These are phyloP conservation scores for Castor canadensis DNA, from an alignment of 2,113 vertebrate species.

Conservation along the genomic window DNA sequence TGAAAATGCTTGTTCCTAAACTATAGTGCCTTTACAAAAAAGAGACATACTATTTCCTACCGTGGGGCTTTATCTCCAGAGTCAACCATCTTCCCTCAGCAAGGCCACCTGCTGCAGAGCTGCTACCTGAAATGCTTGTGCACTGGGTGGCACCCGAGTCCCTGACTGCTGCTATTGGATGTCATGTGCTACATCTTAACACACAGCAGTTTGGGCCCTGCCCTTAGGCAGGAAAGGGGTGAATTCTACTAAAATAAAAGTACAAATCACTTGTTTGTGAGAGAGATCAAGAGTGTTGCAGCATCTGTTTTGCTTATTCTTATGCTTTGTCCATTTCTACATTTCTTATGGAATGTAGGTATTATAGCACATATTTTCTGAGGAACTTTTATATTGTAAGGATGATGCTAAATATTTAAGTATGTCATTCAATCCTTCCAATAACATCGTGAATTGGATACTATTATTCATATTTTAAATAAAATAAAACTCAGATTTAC, in stretches of 20 bases:
- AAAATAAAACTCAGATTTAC: not conserved
- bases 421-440: not conserved
- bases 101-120: fast-evolving
- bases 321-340: not conserved
- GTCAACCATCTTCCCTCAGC: not conserved
- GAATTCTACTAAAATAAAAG: not conserved
- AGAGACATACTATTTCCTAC: not conserved
- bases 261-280: not conserved
- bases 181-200: too few species aligned
- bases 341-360: not conserved
- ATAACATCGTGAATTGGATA: not conserved
- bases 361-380: not conserved
- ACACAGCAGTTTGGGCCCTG: too few species aligned
- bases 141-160: too few species aligned
- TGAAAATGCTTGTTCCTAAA: not conserved
- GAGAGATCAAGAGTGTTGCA: not conserved
- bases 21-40: not conserved
- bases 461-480: not conserved
- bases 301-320: not conserved
- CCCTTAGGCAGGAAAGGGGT: not conserved
- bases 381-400: not conserved
- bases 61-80: not conserved
- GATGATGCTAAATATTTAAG: not conserved
- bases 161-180: too few species aligned
- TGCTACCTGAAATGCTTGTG: fast-evolving